Conservation (phyloP, 2,888 invertebrate genomes). For the Rotaria macrura region DNA sequence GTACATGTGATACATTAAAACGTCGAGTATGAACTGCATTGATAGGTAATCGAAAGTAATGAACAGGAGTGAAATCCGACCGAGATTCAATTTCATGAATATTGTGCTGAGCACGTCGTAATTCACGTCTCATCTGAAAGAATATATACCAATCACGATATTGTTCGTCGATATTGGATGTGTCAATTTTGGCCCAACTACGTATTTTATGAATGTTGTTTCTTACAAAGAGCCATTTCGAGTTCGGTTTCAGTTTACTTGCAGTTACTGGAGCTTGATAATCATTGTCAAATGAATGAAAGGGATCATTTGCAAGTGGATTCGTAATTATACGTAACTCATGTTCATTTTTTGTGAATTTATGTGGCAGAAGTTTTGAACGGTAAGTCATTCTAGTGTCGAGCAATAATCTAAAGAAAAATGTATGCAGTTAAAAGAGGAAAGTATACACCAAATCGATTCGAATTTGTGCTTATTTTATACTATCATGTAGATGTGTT, state of each 20-base stretch:
- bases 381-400: background rate
- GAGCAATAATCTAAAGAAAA: background rate
- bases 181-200: background rate
- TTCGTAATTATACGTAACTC: background rate
- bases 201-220: slow-evolving; percentile 15
- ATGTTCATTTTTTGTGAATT: background rate
- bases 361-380: background rate
- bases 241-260: background rate
- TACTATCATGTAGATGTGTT: background rate
- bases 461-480: background rate
- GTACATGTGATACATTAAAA: background rate
- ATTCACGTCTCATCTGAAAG: background rate
- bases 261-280: background rate
- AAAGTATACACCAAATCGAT: background rate
- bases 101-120: background rate
- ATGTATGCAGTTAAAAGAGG: background rate
- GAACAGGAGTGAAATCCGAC: background rate
- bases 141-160: background rate
- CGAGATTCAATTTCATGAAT: background rate
- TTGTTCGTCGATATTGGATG: background rate
- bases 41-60: background rate
- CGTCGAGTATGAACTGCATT: background rate
- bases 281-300: background rate
- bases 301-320: background rate
- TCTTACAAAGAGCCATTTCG: background rate